Percentiles rank a stretch among this genome's conserved stretches.
Evolutionary conservation across 1,140 invertebrate genomes (phyloP).

Genomic region (Ostrea edulis): DNA sequence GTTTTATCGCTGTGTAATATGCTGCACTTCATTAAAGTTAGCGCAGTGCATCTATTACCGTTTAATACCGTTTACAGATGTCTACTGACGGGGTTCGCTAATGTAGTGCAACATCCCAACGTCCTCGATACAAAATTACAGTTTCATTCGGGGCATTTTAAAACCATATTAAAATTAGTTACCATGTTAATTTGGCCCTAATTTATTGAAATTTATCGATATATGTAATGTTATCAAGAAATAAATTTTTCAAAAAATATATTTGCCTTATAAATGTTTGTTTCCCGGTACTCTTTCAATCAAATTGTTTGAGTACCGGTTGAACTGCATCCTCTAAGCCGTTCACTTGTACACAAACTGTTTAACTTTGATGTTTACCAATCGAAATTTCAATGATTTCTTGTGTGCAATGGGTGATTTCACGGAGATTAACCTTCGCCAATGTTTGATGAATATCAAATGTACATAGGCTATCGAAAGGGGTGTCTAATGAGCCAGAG

Average conservation of each 20-base stretch:
- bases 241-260: not conserved
- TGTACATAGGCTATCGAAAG: conserved; percentile 16
- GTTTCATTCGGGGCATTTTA: no score
- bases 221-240: not conserved
- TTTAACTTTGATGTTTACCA: conserved; percentile 33
- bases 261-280: not conserved
- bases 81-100: no score
- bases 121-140: no score
- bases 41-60: not conserved
- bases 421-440: conserved; percentile 16
- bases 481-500: conserved; percentile 7
- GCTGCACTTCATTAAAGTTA: not conserved
- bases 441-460: conserved; percentile 33
- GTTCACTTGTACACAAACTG: conserved; percentile 19
- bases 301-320: not conserved
- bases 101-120: no score
- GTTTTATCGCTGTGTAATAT: not conserved
- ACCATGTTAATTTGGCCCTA: no score
- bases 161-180: no score
- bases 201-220: no score
- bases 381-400: conserved; percentile 33
- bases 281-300: not conserved
- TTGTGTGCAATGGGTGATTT: conserved; percentile 28
- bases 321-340: conserved; percentile 15
- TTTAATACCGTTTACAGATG: no score